Percentiles rank a stretch among this genome's conserved stretches.
Conservation (phyloP, 2,888 invertebrate species). For the Chrysolina oricalcia region DNA sequence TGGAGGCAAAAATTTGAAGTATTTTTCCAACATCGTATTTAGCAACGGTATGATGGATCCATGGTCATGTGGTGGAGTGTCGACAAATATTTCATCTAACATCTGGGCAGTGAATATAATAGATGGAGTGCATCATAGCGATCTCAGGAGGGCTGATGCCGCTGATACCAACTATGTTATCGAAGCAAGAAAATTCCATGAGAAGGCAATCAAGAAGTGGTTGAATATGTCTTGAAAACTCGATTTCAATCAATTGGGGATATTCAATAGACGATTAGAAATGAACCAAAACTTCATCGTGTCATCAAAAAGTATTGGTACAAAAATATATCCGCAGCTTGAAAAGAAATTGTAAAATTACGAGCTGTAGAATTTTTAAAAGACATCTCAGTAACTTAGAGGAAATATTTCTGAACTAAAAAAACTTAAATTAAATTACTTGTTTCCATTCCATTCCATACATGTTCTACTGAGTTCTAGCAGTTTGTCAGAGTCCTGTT, state of each 20-base stretch:
- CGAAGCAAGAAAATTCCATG: constrained; percentile 78
- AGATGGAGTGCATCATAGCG: constrained; percentile 90
- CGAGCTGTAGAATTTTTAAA: too few relatives aligned
- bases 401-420: too few relatives aligned
- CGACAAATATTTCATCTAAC: constrained; percentile 79
- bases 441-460: too few relatives aligned
- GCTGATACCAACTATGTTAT: constrained; percentile 80
- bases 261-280: too few relatives aligned
- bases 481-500: too few relatives aligned
- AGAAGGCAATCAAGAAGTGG: constrained; percentile 78
- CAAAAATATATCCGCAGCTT: too few relatives aligned
- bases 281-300: too few relatives aligned
- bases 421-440: too few relatives aligned
- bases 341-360: too few relatives aligned
- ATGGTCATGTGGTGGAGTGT: constrained; percentile 89
- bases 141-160: constrained; percentile 79
- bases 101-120: constrained; percentile 83
- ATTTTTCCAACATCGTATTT: constrained; percentile 82
- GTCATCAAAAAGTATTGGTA: too few relatives aligned
- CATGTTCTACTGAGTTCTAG: too few relatives aligned
- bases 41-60: constrained; percentile 92
- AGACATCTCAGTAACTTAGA: too few relatives aligned
- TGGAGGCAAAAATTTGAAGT: constrained; percentile 83
- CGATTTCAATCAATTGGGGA: background rate
- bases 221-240: constrained; percentile 48